Conservation (phyloP, 2,888 invertebrate genomes). For the Thyatira batis region DNA sequence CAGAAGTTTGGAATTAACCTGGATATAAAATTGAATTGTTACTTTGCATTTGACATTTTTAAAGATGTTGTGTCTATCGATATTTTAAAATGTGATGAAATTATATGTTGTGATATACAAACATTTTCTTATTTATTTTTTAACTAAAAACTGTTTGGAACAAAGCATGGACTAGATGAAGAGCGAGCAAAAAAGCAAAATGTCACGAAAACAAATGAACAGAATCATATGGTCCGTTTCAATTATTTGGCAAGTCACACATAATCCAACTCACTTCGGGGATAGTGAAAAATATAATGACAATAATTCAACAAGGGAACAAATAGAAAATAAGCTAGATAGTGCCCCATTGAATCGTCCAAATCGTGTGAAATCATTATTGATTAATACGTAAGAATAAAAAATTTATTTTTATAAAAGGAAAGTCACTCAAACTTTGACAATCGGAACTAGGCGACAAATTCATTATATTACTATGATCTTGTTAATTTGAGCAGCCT, state of each 20-base stretch:
- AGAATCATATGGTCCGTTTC: conserved; percentile 77
- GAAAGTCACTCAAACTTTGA: conserved; percentile 36
- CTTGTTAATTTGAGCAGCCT: conserved; percentile 38
- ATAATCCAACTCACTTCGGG: conserved; percentile 63
- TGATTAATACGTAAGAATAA: conserved; percentile 64
- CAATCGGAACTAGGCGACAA: conserved; percentile 49
- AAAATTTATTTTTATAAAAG: conserved; percentile 40
- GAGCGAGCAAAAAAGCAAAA: conserved; percentile 64
- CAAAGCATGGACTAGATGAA: conserved; percentile 12
- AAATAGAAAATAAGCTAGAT: conserved; percentile 60
- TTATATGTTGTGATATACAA: not conserved
- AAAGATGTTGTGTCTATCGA: not conserved
- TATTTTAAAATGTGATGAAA: not conserved
- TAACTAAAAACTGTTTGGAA: conserved; percentile 24
- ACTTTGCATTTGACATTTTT: too few species aligned
- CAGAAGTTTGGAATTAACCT: too few species aligned
- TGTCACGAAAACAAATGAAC: conserved; percentile 74
- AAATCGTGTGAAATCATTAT: conserved; percentile 59
- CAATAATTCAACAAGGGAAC: conserved; percentile 52
- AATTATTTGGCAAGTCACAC: conserved; percentile 75
- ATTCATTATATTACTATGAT: conserved; percentile 58
- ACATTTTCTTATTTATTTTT: not conserved
- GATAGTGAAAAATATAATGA: conserved; percentile 57
- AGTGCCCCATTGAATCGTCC: conserved; percentile 42
- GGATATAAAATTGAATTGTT: too few species aligned